These are phyloP conservation scores for Atta colombica DNA, from an alignment of 1,140 invertebrate species.

Conservation along the genomic window DNA sequence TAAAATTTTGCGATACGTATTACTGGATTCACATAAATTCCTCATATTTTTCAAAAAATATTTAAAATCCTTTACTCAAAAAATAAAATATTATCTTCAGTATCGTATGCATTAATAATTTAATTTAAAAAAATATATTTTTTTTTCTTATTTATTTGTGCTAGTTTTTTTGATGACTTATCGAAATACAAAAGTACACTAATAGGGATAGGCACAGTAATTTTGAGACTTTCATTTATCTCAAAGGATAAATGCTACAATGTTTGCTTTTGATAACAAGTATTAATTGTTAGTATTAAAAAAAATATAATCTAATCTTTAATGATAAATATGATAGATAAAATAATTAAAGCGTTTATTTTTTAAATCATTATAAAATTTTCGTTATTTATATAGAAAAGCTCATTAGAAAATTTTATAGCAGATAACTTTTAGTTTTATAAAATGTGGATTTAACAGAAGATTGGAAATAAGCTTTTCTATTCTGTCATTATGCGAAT, in stretches of 20 bases:
- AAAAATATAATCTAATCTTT: background rate
- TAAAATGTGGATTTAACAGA: conserved; percentile 1
- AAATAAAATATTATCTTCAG: no score
- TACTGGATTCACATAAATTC: no score
- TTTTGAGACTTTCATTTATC: background rate
- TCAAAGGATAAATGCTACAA: background rate
- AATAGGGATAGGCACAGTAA: no score
- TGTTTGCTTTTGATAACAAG: background rate
- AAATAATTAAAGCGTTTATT: background rate
- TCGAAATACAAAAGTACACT: no score
- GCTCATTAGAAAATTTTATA: background rate
- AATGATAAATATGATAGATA: background rate
- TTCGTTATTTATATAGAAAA: background rate
- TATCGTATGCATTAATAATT: no score
- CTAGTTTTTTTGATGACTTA: no score
- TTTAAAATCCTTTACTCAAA: no score
- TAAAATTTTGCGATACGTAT: no score
- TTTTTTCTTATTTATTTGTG: no score
- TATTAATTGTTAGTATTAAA: background rate
- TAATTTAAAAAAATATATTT: no score
- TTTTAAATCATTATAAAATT: background rate
- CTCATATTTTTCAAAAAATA: no score
- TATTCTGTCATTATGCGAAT: background rate
- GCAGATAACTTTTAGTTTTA: background rate
- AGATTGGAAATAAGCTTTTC: background rate